Percentiles rank a stretch among this genome's conserved stretches.
These are phyloP conservation scores for Etheostoma spectabile DNA, from an alignment of 2,113 vertebrate genomes.

Conservation along the genomic window DNA sequence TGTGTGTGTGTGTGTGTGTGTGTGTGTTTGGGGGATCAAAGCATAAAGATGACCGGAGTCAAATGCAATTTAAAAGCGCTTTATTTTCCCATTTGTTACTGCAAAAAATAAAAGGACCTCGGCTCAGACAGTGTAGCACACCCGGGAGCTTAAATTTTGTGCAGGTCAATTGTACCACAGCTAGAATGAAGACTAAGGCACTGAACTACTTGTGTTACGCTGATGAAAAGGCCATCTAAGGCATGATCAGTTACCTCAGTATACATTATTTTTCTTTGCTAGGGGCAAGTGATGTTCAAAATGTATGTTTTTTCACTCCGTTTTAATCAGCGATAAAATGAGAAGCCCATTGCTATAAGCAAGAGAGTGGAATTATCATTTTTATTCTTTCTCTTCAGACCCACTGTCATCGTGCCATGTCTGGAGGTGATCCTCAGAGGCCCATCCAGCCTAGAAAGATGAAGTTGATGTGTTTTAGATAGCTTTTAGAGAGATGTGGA, in stretches of 20 bases:
- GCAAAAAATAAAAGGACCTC: conserved; percentile 46
- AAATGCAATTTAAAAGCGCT: conserved; percentile 54
- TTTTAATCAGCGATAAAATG: conserved; percentile 57
- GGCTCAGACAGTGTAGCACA: conserved; percentile 22
- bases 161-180: conserved; percentile 67
- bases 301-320: conserved; percentile 12
- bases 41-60: conserved; percentile 40
- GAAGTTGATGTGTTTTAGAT: conserved; percentile 75
- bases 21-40: conserved; percentile 24
- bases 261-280: conserved; percentile 55
- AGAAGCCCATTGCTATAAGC: conserved; percentile 44
- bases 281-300: conserved; percentile 36
- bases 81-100: conserved; percentile 62
- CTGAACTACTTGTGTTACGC: conserved; percentile 57
- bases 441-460: conserved; percentile 60
- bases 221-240: conserved; percentile 65
- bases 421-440: conserved; percentile 71
- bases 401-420: conserved; percentile 40
- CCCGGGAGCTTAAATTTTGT: conserved; percentile 47
- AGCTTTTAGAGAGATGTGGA: conserved; percentile 62
- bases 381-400: conserved; percentile 54
- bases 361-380: conserved; percentile 60
- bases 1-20: neutral
- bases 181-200: conserved; percentile 59
- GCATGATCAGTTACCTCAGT: conserved; percentile 67